phyloP scores from a whole-genome alignment of 1,140 invertebrate species.

The Orchesella cincta region DNA sequence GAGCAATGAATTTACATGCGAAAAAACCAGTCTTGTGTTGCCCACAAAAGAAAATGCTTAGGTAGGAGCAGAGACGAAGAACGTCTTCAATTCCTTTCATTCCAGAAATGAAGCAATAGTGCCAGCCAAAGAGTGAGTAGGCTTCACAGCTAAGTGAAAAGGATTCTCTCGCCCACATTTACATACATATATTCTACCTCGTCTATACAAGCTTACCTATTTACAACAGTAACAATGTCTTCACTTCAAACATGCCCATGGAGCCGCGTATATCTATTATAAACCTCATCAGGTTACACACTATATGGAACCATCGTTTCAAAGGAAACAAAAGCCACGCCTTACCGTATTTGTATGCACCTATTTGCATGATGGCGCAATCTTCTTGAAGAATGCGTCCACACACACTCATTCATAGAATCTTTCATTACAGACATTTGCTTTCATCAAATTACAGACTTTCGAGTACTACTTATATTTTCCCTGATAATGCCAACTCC shows the following conservation, averaged over 20 bases:
- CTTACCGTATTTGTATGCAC: conserved; percentile 20
- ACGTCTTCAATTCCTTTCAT: too few relatives aligned
- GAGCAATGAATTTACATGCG: conserved; percentile 28
- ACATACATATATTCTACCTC: too few relatives aligned
- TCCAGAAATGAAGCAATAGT: too few relatives aligned
- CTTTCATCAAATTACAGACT: conserved; percentile 8
- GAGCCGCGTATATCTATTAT: too few relatives aligned
- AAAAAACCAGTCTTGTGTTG: conserved; percentile 8
- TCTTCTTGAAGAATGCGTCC: neutral
- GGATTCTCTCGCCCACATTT: neutral
- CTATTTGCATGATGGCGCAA: conserved; percentile 15
- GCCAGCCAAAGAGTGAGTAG: too few relatives aligned
- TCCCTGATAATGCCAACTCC: neutral
- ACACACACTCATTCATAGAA: neutral
- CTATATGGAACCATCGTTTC: neutral
- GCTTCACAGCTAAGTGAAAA: too few relatives aligned
- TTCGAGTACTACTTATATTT: too few relatives aligned
- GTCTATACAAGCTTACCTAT: too few relatives aligned
- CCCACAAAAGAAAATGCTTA: too few relatives aligned
- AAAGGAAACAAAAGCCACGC: conserved; percentile 5
- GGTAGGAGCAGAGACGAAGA: too few relatives aligned
- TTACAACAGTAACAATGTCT: too few relatives aligned
- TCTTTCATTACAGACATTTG: neutral
- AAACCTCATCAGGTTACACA: neutral
- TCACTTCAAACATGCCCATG: too few relatives aligned